phyloP scores from a whole-genome alignment of 1,140 invertebrate species.

The Lucilia sericata region DNA sequence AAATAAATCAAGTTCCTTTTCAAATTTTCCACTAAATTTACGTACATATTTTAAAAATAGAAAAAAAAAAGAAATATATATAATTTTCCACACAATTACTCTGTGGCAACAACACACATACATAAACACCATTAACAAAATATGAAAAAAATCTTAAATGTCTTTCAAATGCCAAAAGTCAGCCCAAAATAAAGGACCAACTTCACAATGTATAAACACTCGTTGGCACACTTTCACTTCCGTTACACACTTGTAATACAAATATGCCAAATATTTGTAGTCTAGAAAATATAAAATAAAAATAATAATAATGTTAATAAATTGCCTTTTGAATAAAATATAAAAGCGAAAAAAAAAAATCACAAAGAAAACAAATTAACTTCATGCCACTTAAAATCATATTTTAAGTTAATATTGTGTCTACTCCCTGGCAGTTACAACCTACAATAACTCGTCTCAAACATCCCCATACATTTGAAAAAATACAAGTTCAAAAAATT shows the following conservation, averaged over 20 bases:
- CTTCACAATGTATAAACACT: background rate
- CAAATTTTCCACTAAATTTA: slow-evolving; percentile 15
- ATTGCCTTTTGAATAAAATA: slow-evolving; percentile 34
- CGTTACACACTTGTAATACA: background rate
- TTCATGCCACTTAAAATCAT: slow-evolving; percentile 31
- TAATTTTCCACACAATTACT: slow-evolving; percentile 40
- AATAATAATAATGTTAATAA: slow-evolving; percentile 35
- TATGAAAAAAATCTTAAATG: background rate
- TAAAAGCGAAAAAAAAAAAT: background rate
- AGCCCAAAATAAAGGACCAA: slow-evolving; percentile 16
- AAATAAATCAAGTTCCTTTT: background rate
- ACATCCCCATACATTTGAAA: background rate
- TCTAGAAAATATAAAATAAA: background rate
- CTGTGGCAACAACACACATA: slow-evolving; percentile 19
- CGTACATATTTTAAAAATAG: background rate
- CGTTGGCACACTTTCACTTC: background rate
- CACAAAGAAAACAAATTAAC: slow-evolving; percentile 30
- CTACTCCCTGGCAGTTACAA: no score
- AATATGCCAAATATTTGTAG: background rate
- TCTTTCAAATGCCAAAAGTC: slow-evolving; percentile 24
- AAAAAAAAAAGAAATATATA: background rate
- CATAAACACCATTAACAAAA: slow-evolving; percentile 13
- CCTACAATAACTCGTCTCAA: no score
- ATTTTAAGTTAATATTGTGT: slow-evolving; percentile 22
- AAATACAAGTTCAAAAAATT: background rate